Percentiles rank a stretch among this genome's conserved stretches.
Evolutionary conservation across 1,140 invertebrate species (phyloP).

Genomic region (Dendroctonus valens): DNA sequence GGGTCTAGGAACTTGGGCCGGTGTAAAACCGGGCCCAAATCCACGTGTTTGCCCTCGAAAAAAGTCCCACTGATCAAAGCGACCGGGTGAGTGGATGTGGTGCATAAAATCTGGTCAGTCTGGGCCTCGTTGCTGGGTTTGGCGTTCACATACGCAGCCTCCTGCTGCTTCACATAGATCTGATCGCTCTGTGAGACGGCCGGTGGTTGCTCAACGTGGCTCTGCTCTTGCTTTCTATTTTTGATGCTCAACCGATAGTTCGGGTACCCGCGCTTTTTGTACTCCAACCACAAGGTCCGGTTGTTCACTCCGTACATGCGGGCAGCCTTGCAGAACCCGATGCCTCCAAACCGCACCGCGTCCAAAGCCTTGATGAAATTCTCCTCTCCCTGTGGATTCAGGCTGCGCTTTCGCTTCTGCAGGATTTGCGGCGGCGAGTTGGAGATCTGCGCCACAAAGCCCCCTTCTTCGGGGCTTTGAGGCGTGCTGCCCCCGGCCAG

Average conservation of each 20-base stretch:
- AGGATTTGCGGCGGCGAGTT: constrained; percentile 39
- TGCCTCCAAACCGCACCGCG: constrained; percentile 75
- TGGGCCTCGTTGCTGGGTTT: background rate
- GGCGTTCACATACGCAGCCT: constrained; percentile 2
- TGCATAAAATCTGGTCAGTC: constrained; percentile 21
- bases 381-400: constrained; percentile 73
- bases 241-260: constrained; percentile 72
- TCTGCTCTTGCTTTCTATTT: constrained; percentile 60
- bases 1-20: constrained; percentile 54
- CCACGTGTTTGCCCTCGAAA: constrained; percentile 60
- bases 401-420: constrained; percentile 60
- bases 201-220: constrained; percentile 34
- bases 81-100: constrained; percentile 47
- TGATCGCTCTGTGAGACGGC: constrained; percentile 47
- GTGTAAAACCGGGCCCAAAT: constrained; percentile 52
- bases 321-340: constrained; percentile 81
- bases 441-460: constrained; percentile 28
- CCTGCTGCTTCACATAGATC: constrained; percentile 47
- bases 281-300: constrained; percentile 78
- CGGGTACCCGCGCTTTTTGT: constrained; percentile 77
- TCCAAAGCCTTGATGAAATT: constrained; percentile 76
- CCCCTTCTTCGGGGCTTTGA: background rate
- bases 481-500: background rate
- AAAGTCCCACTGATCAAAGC: constrained; percentile 55
- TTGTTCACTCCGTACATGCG: constrained; percentile 80